phyloP scores from a whole-genome alignment of 1,140 invertebrate genomes.

The Lepidurus apus region DNA sequence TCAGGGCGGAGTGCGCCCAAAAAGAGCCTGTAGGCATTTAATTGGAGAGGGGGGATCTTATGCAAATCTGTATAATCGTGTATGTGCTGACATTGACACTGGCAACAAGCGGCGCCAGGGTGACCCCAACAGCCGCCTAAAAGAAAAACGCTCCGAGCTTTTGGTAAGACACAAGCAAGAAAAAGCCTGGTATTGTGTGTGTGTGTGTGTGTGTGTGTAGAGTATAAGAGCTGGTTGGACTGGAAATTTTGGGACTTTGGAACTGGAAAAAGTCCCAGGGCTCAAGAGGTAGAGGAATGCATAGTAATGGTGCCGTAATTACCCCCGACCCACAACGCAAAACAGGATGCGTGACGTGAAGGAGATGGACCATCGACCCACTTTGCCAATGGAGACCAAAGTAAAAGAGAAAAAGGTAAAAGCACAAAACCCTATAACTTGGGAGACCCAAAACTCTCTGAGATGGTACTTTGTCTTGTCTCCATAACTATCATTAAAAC shows the following conservation, averaged over 20 bases:
- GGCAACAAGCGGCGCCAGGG: constrained; percentile 12
- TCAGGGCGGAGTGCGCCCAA: not conserved
- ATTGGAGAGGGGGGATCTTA: constrained; percentile 13
- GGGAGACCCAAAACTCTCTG: not conserved
- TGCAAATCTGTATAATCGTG: constrained; percentile 13
- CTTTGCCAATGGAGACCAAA: not conserved
- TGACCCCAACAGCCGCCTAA: not conserved
- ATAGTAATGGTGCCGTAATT: constrained; percentile 14
- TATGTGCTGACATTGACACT: constrained; percentile 8
- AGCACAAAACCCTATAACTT: constrained; percentile 8
- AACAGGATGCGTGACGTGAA: constrained; percentile 18
- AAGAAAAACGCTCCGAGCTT: constrained; percentile 8
- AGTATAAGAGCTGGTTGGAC: too few relatives aligned
- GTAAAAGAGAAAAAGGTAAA: not conserved
- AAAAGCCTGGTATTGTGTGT: too few relatives aligned
- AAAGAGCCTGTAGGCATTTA: not conserved
- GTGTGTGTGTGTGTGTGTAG: too few relatives aligned
- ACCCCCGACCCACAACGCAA: constrained; percentile 18
- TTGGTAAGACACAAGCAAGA: not conserved
- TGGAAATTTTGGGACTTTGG: not conserved
- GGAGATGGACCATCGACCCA: constrained; percentile 17
- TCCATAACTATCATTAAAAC: constrained; percentile 22
- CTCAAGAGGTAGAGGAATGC: constrained; percentile 16
- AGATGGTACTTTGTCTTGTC: constrained; percentile 14
- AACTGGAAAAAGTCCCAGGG: not conserved